Evolutionary conservation across 2,888 invertebrate species (phyloP).

Genomic region (Aricia artaxerxes): DNA sequence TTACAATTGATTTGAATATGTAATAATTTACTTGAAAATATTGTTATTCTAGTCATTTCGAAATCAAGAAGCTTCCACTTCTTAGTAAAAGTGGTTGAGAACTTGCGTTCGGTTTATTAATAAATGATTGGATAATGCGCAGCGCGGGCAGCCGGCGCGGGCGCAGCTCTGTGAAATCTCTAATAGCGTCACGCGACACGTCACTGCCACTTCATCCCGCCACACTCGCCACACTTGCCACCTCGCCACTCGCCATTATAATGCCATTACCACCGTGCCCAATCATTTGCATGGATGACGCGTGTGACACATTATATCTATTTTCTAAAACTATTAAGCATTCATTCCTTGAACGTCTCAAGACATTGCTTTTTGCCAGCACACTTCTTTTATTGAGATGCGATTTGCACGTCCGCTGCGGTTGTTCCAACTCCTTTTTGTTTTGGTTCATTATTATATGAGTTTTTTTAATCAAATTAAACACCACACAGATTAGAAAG

Average conservation of each 20-base stretch:
- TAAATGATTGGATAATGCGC: conserved; percentile 24
- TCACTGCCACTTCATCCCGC: conserved; percentile 14
- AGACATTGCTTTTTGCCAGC: neutral
- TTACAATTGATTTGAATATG: too few species aligned
- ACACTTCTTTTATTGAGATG: neutral
- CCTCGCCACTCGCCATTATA: conserved; percentile 41
- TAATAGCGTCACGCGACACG: conserved; percentile 37
- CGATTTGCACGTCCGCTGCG: neutral
- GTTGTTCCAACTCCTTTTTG: neutral
- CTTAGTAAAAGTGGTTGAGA: neutral
- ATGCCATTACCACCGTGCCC: conserved; percentile 41
- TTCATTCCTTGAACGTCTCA: neutral
- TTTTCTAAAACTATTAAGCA: conserved; percentile 18
- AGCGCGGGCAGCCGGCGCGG: conserved; percentile 38
- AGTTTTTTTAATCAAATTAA: neutral
- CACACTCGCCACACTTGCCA: conserved; percentile 25
- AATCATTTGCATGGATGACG: conserved; percentile 40
- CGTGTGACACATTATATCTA: conserved; percentile 32
- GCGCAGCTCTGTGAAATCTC: conserved; percentile 46
- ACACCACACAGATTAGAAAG: neutral
- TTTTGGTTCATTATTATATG: neutral
- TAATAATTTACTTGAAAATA: too few species aligned
- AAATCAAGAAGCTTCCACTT: neutral
- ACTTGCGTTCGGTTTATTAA: neutral
- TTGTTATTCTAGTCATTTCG: neutral